A percentile compares a stretch with the other conserved stretches of the same genome.
Conservation (phyloP, 1,140 invertebrate species). For the Drosophila mojavensis region DNA sequence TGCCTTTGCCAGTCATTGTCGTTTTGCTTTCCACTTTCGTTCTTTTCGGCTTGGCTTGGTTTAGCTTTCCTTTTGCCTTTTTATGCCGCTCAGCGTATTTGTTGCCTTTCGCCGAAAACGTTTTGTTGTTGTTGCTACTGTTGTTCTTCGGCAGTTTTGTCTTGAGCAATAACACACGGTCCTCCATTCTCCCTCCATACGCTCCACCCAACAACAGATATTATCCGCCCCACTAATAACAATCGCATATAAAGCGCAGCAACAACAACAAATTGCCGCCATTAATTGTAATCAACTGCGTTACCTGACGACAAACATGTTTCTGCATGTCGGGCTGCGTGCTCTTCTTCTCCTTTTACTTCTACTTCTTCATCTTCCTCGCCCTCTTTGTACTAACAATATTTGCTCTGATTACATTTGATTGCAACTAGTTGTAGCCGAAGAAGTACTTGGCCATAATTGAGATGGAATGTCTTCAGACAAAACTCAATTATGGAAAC, state of each 20-base stretch:
- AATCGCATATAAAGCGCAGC: conserved; percentile 28
- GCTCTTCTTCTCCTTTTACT: not conserved
- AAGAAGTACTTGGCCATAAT: not conserved
- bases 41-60: conserved; percentile 1
- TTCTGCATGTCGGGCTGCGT: conserved; percentile 10
- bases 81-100: conserved; percentile 22
- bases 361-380: not conserved
- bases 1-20: conserved; percentile 50
- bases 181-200: not conserved
- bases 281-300: conserved; percentile 76
- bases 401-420: conserved; percentile 7
- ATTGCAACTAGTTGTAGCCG: not conserved
- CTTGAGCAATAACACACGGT: conserved; percentile 10
- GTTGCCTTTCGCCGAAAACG: conserved; percentile 14
- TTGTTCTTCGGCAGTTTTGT: conserved; percentile 12
- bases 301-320: conserved; percentile 33
- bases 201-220: not conserved
- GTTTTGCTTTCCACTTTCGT: conserved; percentile 41
- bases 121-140: not conserved
- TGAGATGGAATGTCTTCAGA: too few species aligned
- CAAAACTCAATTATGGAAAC: too few species aligned
- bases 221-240: conserved; percentile 7
- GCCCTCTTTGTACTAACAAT: conserved; percentile 7
- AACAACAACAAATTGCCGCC: conserved; percentile 74
- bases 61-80: conserved; percentile 33